Base-by-base conservation (phyloP, 2,888 invertebrate genomes). In the Automeris io region DNA sequence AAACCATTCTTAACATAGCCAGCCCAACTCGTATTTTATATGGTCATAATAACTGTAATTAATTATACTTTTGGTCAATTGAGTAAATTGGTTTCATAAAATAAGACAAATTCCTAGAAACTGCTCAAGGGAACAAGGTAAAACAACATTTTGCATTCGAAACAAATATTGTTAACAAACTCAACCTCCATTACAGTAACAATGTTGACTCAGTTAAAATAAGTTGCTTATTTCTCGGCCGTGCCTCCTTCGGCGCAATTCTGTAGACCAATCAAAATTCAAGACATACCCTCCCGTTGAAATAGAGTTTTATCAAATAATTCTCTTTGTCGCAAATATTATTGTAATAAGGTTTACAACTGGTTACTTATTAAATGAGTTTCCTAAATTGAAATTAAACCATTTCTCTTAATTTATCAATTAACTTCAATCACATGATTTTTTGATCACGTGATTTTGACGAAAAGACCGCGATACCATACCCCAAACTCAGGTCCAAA, bases 211-310 rank as follows among this genome's bases (percentile, higher is more conserved):
- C 26, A 41, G 46, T 43, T 45, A 39, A 37, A 46, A 40, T 48
- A 45, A 42, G 44, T 43, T 40, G 43, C 41, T 40, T 45, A 40
- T 51, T 51, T 49, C 38, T 33, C 39, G 43, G 43, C 38, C 35
- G 33, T 24, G 19, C 35, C 8, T 18, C 31, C 40, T 26, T 34
- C 33, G 36, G 25, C 35, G 19, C 33, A 33, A 39, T 39, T 37
- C 34, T 22, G 37, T 26, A 29, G 31, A 33, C 40, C 38, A 43
- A 65, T 71, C 59, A 65, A 63, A 59, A 74, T 73, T 73, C 74
- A 68, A 54, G 54, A 45, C 66, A 51, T 46, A 62, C 49, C 46
- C 46, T 7, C 45, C 42, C 35, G 43, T 53, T 56, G 60, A 67
- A 67, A 67, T 63, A 56, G 57, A 60, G 43, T 56, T 61, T 51